Evolutionary conservation across 1,140 invertebrate species (phyloP), one percentile per base, ranked within the genome.

Genomic region (Anadara kagoshimensis): DNA sequence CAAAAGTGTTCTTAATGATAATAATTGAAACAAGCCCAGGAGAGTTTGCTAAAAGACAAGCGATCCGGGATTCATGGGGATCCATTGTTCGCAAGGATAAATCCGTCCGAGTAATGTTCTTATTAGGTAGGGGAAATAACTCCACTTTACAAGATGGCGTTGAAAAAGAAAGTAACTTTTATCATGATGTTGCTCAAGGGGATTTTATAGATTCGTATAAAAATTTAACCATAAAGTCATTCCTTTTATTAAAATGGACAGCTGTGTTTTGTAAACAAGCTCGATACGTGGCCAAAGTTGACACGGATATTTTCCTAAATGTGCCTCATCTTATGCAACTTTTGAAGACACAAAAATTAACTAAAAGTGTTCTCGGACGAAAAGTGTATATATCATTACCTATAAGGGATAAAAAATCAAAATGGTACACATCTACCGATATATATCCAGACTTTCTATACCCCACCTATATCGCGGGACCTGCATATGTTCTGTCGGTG

Each of bases 241-340:
- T 95, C 0, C 96, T 96, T 95, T 95, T 94, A 0, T 85, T 96
- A 36, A 91, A 92, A 80, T 97, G 95, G 95, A 93, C 92, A 0
- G 83, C 90, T 1, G 87, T 85, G 10, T 90, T 91, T 76, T 97
- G 95, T 85, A 77, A 81, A 8, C 87, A 91, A 24, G 91, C 92
- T 1, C 89, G 92, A 62, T 94, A 92, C 80, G 91, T 96, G 11
- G 91, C 96, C n/a, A 96, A 96, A 91, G 93, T 95, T 87, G 95
- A 96, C 85, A 95, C 97, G 86, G 95, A 97, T 84, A 94, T 94
- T 71, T 92, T 95, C 44, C 91, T 95, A 20, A 93, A 95, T 88
- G 79, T 96, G 11, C 92, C 92, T 11, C 22, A 43, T 16, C 47
- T 80, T 4, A 12, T 59, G 26, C 11, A 56, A 47, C 10, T 58